Percentiles rank a stretch among this genome's conserved stretches.
phyloP scores from a whole-genome alignment of 2,888 invertebrate species.

The Cheilosia variabilis region DNA sequence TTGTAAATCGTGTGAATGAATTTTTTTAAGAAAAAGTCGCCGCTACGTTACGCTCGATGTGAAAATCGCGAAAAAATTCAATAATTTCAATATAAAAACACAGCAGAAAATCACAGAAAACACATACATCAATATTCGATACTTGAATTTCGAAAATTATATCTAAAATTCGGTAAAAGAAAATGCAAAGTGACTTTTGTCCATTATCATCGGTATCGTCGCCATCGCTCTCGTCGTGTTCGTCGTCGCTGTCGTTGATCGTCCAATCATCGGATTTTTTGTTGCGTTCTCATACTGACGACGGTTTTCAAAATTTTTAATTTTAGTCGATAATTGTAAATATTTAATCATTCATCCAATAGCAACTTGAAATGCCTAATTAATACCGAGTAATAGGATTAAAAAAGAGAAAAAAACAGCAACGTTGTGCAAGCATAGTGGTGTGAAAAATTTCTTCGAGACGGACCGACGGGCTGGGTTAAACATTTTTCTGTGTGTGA shows the following conservation, averaged over 20 bases:
- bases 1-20: constrained; percentile 75
- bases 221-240: constrained; percentile 67
- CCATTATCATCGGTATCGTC: constrained; percentile 72
- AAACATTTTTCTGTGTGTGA: constrained; percentile 64
- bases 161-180: constrained; percentile 59
- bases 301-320: constrained; percentile 49
- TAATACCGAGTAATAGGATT: constrained; percentile 69
- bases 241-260: constrained; percentile 49
- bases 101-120: constrained; percentile 38
- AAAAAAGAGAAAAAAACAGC: constrained; percentile 54
- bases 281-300: constrained; percentile 54
- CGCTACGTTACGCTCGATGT: constrained; percentile 77
- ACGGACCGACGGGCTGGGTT: constrained; percentile 70
- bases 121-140: constrained; percentile 51
- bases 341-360: constrained; percentile 44
- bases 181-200: constrained; percentile 74
- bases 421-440: constrained; percentile 74
- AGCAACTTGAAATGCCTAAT: constrained; percentile 50
- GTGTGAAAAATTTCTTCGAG: constrained; percentile 69
- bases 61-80: constrained; percentile 55
- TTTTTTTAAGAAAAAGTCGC: constrained; percentile 76
- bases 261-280: constrained; percentile 69
- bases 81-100: constrained; percentile 59
- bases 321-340: constrained; percentile 37
- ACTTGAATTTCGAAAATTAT: constrained; percentile 54